A percentile compares a stretch with the other conserved stretches of the same genome.
Conservation (phyloP, 2,888 invertebrate genomes). For the Erannis defoliaria region DNA sequence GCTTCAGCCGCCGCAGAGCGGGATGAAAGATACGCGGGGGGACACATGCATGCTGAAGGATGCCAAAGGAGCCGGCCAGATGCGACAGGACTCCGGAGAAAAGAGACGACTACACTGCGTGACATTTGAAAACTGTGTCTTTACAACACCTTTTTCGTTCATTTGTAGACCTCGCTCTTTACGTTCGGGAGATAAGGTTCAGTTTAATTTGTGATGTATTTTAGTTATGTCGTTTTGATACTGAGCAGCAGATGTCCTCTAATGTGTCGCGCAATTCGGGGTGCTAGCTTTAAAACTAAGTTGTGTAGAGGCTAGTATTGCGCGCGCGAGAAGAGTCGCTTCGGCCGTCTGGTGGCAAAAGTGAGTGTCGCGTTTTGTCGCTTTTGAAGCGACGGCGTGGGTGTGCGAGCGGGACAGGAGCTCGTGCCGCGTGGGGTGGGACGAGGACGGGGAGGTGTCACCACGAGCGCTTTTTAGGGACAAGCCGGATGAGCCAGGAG, state of each 20-base stretch:
- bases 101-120: constrained; percentile 85
- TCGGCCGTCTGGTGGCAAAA: constrained; percentile 64
- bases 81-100: constrained; percentile 85
- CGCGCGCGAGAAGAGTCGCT: constrained; percentile 64
- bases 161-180: constrained; percentile 48
- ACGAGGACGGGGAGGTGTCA: constrained; percentile 83
- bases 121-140: constrained; percentile 87
- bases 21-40: constrained; percentile 84
- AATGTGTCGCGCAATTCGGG: constrained; percentile 82
- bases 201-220: constrained; percentile 39
- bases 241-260: constrained; percentile 73
- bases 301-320: constrained; percentile 69
- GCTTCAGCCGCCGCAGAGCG: constrained; percentile 77
- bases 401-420: constrained; percentile 74
- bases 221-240: constrained; percentile 59
- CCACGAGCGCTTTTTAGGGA: constrained; percentile 81
- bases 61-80: constrained; percentile 84
- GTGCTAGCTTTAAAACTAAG: constrained; percentile 72
- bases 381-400: constrained; percentile 66
- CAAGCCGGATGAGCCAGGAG: constrained; percentile 74
- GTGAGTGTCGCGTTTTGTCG: constrained; percentile 81
- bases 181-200: constrained; percentile 34
- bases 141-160: constrained; percentile 70
- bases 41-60: constrained; percentile 81
- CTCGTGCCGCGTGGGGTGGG: constrained; percentile 63